These are phyloP conservation scores for Aselliscus stoliczkanus DNA, from an alignment of 2,797 vertebrate genomes.

Conservation along the genomic window DNA sequence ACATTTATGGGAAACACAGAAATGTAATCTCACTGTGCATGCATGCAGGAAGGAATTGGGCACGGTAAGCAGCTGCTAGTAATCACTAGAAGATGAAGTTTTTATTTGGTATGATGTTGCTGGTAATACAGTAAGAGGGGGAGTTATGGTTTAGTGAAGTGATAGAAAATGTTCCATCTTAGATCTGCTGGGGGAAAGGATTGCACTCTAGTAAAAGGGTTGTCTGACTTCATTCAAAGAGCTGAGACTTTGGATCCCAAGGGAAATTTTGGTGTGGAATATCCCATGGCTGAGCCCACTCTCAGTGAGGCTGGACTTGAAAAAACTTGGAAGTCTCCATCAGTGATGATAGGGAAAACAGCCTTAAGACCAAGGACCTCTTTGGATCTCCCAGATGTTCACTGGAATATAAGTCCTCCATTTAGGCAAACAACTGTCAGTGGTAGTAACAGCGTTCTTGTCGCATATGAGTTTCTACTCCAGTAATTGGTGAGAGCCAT, in stretches of 20 bases:
- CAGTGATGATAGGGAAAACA: background rate
- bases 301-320: background rate
- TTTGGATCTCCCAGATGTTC: background rate
- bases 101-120: background rate
- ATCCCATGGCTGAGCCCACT: background rate
- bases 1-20: background rate
- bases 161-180: background rate
- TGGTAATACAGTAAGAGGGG: background rate
- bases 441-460: background rate
- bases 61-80: background rate
- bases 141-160: background rate
- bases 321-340: background rate
- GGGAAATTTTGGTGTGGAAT: background rate
- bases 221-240: background rate
- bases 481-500: background rate
- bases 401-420: background rate
- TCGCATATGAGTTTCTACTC: background rate
- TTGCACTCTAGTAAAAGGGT: background rate
- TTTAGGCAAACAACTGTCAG: background rate
- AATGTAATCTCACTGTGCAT: background rate
- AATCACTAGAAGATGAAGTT: background rate
- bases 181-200: background rate
- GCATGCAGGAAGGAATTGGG: background rate
- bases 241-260: background rate
- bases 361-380: background rate